Evolutionary conservation across 2,888 invertebrate genomes (phyloP).

Genomic region (Agelastica alni): DNA sequence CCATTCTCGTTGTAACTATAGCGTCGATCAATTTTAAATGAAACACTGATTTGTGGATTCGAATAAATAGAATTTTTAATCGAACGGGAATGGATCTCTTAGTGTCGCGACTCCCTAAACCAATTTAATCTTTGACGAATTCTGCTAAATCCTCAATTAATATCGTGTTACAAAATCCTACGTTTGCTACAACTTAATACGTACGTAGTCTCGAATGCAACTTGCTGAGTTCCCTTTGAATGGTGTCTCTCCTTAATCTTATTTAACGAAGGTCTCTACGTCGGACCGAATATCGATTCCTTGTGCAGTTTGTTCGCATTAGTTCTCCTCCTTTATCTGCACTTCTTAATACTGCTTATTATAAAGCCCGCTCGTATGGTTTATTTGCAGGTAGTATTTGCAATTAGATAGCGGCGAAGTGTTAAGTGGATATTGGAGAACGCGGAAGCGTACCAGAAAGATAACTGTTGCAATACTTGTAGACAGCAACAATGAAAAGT

Average conservation of each 20-base stretch:
- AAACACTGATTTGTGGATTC: no score
- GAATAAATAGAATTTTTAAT: no score
- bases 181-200: not conserved
- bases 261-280: not conserved
- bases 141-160: constrained; percentile 7
- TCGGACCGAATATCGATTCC: not conserved
- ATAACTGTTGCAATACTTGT: no score
- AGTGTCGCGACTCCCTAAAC: not conserved
- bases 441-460: no score
- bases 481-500: no score
- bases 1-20: no score
- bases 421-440: not conserved
- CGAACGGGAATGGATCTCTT: no score
- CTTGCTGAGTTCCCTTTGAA: constrained; percentile 3
- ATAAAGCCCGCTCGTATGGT: not conserved
- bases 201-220: not conserved
- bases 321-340: not conserved
- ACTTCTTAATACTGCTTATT: constrained; percentile 5
- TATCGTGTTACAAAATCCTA: constrained; percentile 12
- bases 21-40: no score
- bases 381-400: not conserved
- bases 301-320: not conserved
- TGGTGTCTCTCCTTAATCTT: constrained; percentile 3
- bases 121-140: constrained; percentile 3
- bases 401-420: not conserved